These are phyloP conservation scores for Caenorhabditis plicata DNA, from an alignment of 2,888 invertebrate species.

Conservation along the genomic window DNA sequence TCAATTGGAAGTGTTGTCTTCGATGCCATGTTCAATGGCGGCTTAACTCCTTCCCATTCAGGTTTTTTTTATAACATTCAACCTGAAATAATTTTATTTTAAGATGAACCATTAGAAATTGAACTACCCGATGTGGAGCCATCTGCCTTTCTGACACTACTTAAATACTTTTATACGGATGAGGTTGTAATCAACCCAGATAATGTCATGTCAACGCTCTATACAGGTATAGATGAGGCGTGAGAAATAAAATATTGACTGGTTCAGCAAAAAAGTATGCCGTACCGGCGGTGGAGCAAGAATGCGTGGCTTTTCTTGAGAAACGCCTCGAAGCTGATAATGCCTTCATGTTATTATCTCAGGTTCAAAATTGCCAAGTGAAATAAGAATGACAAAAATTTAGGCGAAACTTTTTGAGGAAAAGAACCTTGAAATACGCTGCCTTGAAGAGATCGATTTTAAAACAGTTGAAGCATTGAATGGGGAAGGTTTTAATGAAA, in stretches of 20 bases:
- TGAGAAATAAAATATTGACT: background rate
- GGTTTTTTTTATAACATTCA: background rate
- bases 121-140: constrained; percentile 83
- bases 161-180: constrained; percentile 77
- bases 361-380: no score
- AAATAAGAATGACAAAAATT: no score
- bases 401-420: constrained; percentile 82
- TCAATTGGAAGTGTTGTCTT: constrained; percentile 83
- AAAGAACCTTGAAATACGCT: constrained; percentile 78
- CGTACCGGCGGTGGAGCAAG: constrained; percentile 79
- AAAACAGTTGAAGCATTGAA: constrained; percentile 79
- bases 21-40: constrained; percentile 83
- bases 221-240: constrained; percentile 69
- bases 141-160: constrained; percentile 77
- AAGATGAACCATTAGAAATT: constrained; percentile 71
- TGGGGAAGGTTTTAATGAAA: constrained; percentile 80
- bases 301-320: constrained; percentile 79
- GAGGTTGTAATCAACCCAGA: constrained; percentile 82
- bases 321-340: constrained; percentile 80
- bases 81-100: background rate
- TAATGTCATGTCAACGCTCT: constrained; percentile 83
- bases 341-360: constrained; percentile 78
- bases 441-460: constrained; percentile 81
- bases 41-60: constrained; percentile 60
- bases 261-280: constrained; percentile 79